phyloP scores from a whole-genome alignment of 2,113 vertebrate species.

The Anoplopoma fimbria region DNA sequence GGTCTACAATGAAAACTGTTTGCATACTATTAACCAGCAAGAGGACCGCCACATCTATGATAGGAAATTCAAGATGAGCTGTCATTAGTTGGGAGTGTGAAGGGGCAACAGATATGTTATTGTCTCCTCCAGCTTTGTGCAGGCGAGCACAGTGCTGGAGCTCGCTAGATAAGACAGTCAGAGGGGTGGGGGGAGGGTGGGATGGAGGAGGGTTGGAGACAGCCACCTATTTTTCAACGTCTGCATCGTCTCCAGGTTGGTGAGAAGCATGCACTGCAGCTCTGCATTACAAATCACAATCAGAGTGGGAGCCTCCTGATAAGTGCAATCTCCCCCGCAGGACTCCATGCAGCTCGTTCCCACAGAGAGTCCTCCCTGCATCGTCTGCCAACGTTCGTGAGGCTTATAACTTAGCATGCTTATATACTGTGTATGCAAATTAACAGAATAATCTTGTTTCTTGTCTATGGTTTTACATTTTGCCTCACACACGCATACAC shows the following conservation, averaged over 20 bases:
- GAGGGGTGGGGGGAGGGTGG: background rate
- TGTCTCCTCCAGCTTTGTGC: conserved; percentile 45
- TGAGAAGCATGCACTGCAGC: conserved; percentile 28
- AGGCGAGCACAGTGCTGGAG: conserved; percentile 32
- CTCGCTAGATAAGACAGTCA: conserved; percentile 50
- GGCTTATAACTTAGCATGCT: background rate
- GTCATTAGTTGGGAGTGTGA: conserved; percentile 13
- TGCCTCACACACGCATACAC: background rate
- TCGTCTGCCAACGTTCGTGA: background rate
- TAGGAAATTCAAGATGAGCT: conserved; percentile 2
- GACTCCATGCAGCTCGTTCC: conserved; percentile 32
- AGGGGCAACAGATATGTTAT: conserved; percentile 39
- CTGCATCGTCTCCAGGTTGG: conserved; percentile 47
- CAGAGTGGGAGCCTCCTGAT: conserved; percentile 61
- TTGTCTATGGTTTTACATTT: background rate
- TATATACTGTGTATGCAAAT: background rate
- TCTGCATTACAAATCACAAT: conserved; percentile 66
- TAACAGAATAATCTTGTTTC: background rate
- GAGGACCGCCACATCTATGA: background rate
- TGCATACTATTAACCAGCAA: background rate
- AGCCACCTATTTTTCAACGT: conserved; percentile 68
- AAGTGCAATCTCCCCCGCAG: conserved; percentile 57
- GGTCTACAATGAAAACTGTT: background rate
- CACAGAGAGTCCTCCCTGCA: conserved; percentile 8
- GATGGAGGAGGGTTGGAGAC: conserved; percentile 11